phyloP scores from a whole-genome alignment of 2,888 invertebrate genomes.

The Eristalinus aeneus region DNA sequence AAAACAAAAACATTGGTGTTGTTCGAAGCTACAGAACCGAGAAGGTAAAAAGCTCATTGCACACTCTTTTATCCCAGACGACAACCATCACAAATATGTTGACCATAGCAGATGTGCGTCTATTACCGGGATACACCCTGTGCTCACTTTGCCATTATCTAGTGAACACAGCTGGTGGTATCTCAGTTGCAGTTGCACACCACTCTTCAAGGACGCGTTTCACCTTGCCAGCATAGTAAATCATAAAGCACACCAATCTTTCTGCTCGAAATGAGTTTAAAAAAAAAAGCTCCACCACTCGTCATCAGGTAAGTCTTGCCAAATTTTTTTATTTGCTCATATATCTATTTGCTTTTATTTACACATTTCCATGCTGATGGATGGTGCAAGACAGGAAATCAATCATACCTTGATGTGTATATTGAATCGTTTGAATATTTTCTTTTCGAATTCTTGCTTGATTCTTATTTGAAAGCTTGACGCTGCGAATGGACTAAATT shows the following conservation, averaged over 20 bases:
- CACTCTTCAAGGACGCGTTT: slow-evolving; percentile 71
- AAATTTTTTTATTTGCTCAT: not conserved
- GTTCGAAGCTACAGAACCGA: slow-evolving; percentile 12
- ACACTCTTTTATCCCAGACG: slow-evolving; percentile 32
- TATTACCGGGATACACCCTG: slow-evolving; percentile 98
- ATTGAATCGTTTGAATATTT: slow-evolving; percentile 11
- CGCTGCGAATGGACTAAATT: slow-evolving; percentile 38
- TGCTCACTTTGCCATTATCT: slow-evolving; percentile 90
- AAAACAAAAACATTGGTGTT: slow-evolving; percentile 9
- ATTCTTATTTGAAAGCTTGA: slow-evolving; percentile 61
- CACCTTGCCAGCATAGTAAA: not conserved
- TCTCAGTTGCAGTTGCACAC: slow-evolving; percentile 89
- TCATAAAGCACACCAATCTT: not conserved
- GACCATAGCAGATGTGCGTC: slow-evolving; percentile 77
- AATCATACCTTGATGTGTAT: slow-evolving; percentile 53
- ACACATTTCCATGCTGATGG: slow-evolving; percentile 24
- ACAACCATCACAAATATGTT: slow-evolving; percentile 25
- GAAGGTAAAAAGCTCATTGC: slow-evolving; percentile 4
- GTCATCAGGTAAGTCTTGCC: not conserved
- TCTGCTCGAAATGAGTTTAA: slow-evolving; percentile 24
- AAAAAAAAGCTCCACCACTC: slow-evolving; percentile 22
- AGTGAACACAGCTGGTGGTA: slow-evolving; percentile 99
- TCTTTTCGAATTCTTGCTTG: slow-evolving; percentile 44
- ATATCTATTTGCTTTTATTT: slow-evolving; percentile 26
- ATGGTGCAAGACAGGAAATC: slow-evolving; percentile 27